A percentile compares a stretch with the other conserved stretches of the same genome.
These are phyloP conservation scores for Plecotus auritus DNA, from an alignment of 2,113 vertebrate genomes.

Conservation along the genomic window DNA sequence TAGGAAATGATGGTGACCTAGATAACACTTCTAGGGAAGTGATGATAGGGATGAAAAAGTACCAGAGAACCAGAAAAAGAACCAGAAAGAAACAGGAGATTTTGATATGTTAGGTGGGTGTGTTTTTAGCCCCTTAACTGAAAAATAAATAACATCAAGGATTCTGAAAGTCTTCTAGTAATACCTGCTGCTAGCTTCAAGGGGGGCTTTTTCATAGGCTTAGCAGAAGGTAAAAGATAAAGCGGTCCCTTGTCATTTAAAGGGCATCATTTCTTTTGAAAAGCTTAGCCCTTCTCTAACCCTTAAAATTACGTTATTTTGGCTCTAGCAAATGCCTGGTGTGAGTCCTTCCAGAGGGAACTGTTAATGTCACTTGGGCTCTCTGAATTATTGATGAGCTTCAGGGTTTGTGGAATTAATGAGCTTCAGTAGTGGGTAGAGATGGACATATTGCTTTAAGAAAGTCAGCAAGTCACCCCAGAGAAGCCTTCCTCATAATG, in stretches of 20 bases:
- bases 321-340: slow-evolving; percentile 64
- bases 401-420: slow-evolving; percentile 59
- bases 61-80: neutral
- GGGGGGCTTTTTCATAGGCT: neutral
- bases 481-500: neutral
- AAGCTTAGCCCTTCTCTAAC: slow-evolving; percentile 68
- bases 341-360: slow-evolving; percentile 73
- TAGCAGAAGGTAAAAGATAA: slow-evolving; percentile 56
- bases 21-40: neutral
- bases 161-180: neutral
- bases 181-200: neutral
- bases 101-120: neutral
- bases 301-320: slow-evolving; percentile 73
- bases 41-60: neutral
- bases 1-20: neutral
- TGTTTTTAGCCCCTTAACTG: neutral
- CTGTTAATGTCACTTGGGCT: slow-evolving; percentile 71
- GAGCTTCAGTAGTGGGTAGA: neutral
- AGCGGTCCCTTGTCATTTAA: slow-evolving; percentile 56
- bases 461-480: neutral
- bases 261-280: slow-evolving; percentile 65
- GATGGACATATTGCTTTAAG: slow-evolving; percentile 5
- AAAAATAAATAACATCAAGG: neutral
- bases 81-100: neutral
- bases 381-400: slow-evolving; percentile 80